These are phyloP conservation scores for Plecotus auritus DNA, from an alignment of 2,113 vertebrate species.

Conservation along the genomic window DNA sequence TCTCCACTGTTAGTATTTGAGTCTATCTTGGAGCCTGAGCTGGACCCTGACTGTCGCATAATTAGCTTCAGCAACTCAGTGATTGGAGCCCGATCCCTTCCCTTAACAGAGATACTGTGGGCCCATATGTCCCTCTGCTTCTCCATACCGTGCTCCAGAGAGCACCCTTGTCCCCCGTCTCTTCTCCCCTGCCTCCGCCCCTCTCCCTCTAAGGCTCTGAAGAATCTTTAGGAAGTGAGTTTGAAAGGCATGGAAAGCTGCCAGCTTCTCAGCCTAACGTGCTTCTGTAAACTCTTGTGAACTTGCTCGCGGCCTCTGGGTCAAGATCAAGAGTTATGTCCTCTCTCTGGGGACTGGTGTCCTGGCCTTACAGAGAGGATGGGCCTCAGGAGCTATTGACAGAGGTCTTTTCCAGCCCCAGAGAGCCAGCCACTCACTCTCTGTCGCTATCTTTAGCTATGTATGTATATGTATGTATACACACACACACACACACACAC, in stretches of 20 bases:
- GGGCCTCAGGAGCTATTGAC: not conserved
- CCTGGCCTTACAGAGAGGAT: not conserved
- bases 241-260: not conserved
- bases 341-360: conserved; percentile 31
- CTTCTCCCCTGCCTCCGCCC: not conserved
- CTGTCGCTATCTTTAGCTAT: not conserved
- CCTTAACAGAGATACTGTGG: not conserved
- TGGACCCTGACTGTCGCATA: not conserved
- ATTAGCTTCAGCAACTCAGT: not conserved
- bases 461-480: too few relatives aligned
- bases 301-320: not conserved
- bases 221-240: conserved; percentile 18
- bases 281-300: conserved; percentile 42
- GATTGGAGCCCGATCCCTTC: not conserved
- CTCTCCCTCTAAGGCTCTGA: not conserved
- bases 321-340: not conserved
- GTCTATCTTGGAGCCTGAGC: not conserved
- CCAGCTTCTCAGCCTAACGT: not conserved
- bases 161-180: not conserved
- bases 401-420: conserved; percentile 21
- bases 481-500: not conserved
- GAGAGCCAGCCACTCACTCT: not conserved
- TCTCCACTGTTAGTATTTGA: conserved; percentile 35
- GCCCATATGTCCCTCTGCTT: too few relatives aligned
- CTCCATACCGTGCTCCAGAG: not conserved